Conservation (phyloP, 2,888 invertebrate species). For the Ditula angustiorana region DNA sequence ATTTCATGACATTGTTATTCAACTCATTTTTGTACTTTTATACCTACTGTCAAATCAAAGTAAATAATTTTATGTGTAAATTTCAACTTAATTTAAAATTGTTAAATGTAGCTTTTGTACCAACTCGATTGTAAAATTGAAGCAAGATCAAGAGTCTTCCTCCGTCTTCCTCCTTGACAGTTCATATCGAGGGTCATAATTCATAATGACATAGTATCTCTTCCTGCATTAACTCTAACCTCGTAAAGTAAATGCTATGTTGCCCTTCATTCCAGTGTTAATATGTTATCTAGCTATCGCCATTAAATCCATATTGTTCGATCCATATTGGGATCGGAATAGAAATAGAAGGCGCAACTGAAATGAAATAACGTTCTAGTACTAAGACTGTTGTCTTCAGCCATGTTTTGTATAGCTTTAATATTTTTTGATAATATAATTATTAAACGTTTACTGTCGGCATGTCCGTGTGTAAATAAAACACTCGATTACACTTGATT, state of each 20-base stretch:
- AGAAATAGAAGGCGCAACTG: constrained; percentile 43
- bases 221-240: constrained; percentile 52
- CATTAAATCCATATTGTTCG: constrained; percentile 6
- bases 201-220: constrained; percentile 52
- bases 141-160: constrained; percentile 75
- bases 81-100: constrained; percentile 47
- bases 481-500: constrained; percentile 54
- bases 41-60: constrained; percentile 61
- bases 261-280: constrained; percentile 46
- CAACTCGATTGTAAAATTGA: constrained; percentile 45
- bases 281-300: constrained; percentile 12
- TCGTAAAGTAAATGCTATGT: constrained; percentile 47
- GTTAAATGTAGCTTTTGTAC: constrained; percentile 55
- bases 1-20: constrained; percentile 59
- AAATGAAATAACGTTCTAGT: constrained; percentile 54
- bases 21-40: constrained; percentile 83
- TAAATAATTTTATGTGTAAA: constrained; percentile 51
- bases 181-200: constrained; percentile 56
- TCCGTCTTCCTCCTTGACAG: constrained; percentile 71
- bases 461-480: constrained; percentile 64
- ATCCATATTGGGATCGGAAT: constrained; percentile 42
- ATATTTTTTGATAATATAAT: constrained; percentile 75
- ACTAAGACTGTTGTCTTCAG: constrained; percentile 76
- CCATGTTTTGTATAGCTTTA: constrained; percentile 81
- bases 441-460: constrained; percentile 59